Evolutionary conservation across 2,113 vertebrate genomes (phyloP).

Genomic region (Oreotrochilus melanogaster): DNA sequence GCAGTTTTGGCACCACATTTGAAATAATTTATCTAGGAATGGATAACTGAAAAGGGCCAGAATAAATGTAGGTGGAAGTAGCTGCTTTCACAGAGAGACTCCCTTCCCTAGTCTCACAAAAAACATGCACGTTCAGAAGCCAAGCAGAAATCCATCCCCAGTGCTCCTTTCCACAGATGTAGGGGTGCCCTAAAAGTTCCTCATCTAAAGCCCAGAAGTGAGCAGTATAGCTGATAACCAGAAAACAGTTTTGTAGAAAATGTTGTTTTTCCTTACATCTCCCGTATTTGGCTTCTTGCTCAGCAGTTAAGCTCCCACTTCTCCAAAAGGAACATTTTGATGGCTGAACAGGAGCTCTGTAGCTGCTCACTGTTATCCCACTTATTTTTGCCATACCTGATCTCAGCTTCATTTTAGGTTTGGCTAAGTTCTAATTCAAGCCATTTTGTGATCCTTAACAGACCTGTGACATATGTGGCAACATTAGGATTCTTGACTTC

Average conservation of each 20-base stretch:
- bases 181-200: background rate
- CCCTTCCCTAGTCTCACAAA: background rate
- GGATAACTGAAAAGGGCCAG: background rate
- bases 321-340: background rate
- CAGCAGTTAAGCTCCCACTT: background rate
- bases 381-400: background rate
- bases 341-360: background rate
- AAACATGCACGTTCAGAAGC: fast-evolving
- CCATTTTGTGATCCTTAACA: background rate
- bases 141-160: background rate
- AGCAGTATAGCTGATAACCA: background rate
- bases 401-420: background rate
- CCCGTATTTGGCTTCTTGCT: background rate
- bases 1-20: background rate
- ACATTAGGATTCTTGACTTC: background rate
- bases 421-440: background rate
- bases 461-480: background rate
- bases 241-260: background rate
- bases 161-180: background rate
- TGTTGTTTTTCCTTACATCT: conserved; percentile 12
- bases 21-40: conserved; percentile 21
- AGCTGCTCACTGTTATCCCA: background rate
- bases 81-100: background rate
- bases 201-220: background rate
- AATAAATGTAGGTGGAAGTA: background rate